These are phyloP conservation scores for Diphyllodes magnificus DNA, from an alignment of 2,113 vertebrate genomes.

Conservation along the genomic window DNA sequence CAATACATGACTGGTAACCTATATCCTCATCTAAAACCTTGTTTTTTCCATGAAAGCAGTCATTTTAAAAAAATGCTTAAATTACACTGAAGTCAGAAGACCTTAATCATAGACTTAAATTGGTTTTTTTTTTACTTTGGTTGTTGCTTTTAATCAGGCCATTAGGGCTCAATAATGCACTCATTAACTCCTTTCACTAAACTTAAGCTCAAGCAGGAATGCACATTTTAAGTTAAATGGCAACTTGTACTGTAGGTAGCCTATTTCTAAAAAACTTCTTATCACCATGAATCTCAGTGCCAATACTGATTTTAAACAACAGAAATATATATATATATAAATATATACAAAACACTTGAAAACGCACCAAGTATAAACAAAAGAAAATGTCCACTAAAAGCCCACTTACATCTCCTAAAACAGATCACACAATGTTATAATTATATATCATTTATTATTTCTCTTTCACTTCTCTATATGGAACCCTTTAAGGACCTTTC, in stretches of 20 bases:
- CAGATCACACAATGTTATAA: neutral
- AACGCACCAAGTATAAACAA: neutral
- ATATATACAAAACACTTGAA: neutral
- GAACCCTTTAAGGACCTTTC: neutral
- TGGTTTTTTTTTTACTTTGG: neutral
- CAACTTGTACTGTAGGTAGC: neutral
- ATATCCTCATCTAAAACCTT: neutral
- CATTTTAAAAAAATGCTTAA: neutral
- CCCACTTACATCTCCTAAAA: neutral
- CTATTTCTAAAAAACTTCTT: neutral
- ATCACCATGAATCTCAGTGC: neutral
- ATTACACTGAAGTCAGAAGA: neutral
- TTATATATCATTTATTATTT: neutral
- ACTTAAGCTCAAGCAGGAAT: neutral
- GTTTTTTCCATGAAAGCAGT: neutral
- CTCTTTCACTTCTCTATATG: neutral
- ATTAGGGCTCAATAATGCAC: neutral
- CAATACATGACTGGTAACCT: neutral
- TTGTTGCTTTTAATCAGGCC: neutral
- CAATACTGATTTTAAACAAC: neutral
- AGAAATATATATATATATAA: neutral
- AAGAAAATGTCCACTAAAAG: neutral
- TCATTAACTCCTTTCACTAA: neutral
- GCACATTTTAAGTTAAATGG: neutral
- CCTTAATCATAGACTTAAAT: neutral